phyloP scores from a whole-genome alignment of 2,888 invertebrate species.

The Apantesis nais region DNA sequence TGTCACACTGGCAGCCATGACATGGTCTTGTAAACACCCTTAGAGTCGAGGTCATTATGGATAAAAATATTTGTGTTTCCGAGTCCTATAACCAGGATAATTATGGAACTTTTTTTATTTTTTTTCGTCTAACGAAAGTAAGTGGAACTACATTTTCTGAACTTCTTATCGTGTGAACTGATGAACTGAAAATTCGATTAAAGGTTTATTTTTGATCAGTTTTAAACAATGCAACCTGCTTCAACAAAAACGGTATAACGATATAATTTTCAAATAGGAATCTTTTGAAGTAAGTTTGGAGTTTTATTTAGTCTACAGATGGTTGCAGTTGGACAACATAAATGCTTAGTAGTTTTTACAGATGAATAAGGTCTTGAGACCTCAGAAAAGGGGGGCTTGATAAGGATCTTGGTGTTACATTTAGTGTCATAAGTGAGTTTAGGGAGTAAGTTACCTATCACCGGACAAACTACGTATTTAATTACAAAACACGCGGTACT shows the following conservation, averaged over 20 bases:
- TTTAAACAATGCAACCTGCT: too few species aligned
- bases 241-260: too few species aligned
- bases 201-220: too few species aligned
- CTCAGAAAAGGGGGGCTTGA: background rate
- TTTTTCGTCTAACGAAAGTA: background rate
- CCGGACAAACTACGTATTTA: background rate
- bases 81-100: background rate
- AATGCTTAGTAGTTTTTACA: too few species aligned
- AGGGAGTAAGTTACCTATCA: background rate
- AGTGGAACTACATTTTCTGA: background rate
- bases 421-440: too few species aligned
- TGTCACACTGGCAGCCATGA: constrained; percentile 12
- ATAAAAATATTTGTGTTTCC: background rate
- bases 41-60: background rate
- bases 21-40: background rate
- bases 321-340: too few species aligned
- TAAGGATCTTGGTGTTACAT: too few species aligned
- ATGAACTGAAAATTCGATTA: too few species aligned
- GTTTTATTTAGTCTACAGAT: too few species aligned
- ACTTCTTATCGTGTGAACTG: background rate
- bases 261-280: too few species aligned
- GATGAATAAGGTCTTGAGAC: background rate
- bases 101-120: too few species aligned
- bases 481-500: background rate
- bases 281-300: too few species aligned